Conservation (phyloP, 2,797 vertebrate species). For the Staurois parvus region DNA sequence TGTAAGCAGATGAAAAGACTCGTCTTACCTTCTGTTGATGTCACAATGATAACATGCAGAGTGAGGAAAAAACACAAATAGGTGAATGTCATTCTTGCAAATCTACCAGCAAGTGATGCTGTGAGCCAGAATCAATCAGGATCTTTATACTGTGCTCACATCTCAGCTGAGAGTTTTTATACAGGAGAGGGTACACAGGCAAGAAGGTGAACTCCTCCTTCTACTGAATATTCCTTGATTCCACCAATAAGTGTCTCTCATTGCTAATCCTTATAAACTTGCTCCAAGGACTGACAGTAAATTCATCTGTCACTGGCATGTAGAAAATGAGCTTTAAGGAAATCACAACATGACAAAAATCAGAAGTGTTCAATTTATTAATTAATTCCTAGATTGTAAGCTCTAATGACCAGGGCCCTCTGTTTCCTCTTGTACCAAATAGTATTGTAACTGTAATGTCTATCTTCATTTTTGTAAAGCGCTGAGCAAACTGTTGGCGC, state of each 20-base stretch:
- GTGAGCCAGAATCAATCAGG: slow-evolving; percentile 28
- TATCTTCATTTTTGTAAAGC: too few species aligned
- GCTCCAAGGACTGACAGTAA: background rate
- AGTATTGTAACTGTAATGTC: too few species aligned
- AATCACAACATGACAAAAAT: background rate
- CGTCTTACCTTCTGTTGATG: slow-evolving; percentile 45
- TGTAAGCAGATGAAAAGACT: slow-evolving; percentile 11
- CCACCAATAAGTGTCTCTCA: slow-evolving; percentile 46
- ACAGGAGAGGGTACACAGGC: slow-evolving; percentile 36
- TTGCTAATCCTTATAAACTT: slow-evolving; percentile 22
- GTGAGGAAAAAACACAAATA: slow-evolving; percentile 26
- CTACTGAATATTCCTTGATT: slow-evolving; percentile 15
- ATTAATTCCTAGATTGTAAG: too few species aligned
- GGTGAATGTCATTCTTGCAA: slow-evolving; percentile 42
- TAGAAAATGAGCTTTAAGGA: background rate
- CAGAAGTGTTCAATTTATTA: too few species aligned
- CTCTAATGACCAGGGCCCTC: too few species aligned
- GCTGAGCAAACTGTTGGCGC: too few species aligned
- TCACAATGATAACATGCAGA: slow-evolving; percentile 6
- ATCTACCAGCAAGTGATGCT: slow-evolving; percentile 20
- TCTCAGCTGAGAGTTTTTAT: slow-evolving; percentile 59
- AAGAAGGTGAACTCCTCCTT: slow-evolving; percentile 57
- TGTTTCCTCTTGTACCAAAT: too few species aligned
- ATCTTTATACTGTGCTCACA: slow-evolving; percentile 45
- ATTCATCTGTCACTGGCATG: background rate